A percentile compares a stretch with the other conserved stretches of the same genome.
Evolutionary conservation across 1,140 invertebrate genomes (phyloP).

Genomic region (Nephotettix cincticeps): DNA sequence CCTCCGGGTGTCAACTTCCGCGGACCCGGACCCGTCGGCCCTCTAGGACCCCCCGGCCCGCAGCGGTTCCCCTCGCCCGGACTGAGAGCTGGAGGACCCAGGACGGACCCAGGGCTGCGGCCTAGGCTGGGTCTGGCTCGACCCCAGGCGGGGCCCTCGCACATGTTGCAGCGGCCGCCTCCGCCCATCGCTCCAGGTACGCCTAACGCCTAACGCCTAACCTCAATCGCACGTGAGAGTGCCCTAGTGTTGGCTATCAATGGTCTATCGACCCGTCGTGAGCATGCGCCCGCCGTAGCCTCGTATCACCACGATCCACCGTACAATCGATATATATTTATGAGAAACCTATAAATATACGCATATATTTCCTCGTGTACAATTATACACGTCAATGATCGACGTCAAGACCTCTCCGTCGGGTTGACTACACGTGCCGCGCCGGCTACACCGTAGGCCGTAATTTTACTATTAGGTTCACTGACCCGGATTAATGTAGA

Average conservation of each 20-base stretch:
- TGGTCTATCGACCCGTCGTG: background rate
- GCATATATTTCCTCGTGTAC: too few relatives aligned
- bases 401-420: too few relatives aligned
- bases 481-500: too few relatives aligned
- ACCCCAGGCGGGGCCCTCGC: constrained; percentile 31
- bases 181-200: constrained; percentile 29
- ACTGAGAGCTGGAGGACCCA: background rate
- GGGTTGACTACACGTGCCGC: too few relatives aligned
- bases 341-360: too few relatives aligned
- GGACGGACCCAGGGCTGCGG: constrained; percentile 31
- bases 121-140: constrained; percentile 35
- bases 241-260: background rate
- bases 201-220: background rate
- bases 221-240: background rate
- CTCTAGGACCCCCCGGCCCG: background rate
- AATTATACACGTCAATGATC: too few relatives aligned
- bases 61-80: background rate
- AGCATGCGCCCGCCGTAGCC: background rate
- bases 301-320: too few relatives aligned
- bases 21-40: background rate
- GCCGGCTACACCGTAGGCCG: too few relatives aligned
- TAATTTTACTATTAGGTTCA: too few relatives aligned
- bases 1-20: constrained; percentile 10
- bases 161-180: constrained; percentile 36
- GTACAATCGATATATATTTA: too few relatives aligned